Conservation (phyloP, 1,140 invertebrate species). For the Euwallacea fornicatus region DNA sequence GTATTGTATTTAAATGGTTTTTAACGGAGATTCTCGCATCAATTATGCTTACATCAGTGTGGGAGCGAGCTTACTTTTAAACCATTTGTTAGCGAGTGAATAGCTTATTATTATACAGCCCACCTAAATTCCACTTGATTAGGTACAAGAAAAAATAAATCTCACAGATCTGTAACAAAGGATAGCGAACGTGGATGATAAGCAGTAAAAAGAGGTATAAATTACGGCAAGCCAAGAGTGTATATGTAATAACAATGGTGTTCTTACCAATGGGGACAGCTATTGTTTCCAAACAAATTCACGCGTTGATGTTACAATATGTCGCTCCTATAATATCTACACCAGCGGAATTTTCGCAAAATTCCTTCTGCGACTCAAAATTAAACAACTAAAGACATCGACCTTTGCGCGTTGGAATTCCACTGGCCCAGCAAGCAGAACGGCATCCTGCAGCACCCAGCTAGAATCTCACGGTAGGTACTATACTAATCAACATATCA, state of each 20-base stretch:
- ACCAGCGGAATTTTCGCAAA: not conserved
- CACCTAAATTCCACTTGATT: not conserved
- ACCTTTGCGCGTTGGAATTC: slow-evolving; percentile 3
- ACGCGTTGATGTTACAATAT: not conserved
- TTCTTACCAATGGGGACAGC: not conserved
- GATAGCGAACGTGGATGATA: no score
- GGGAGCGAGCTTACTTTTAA: not conserved
- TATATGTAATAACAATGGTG: no score
- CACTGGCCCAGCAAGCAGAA: not conserved
- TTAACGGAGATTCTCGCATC: not conserved
- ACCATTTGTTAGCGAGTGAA: not conserved
- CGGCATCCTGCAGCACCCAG: not conserved
- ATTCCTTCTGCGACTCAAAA: not conserved
- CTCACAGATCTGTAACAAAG: no score
- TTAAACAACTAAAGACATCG: not conserved
- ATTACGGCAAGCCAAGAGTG: no score
- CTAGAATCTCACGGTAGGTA: no score
- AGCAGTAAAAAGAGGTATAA: no score
- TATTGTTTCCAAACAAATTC: not conserved
- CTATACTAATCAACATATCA: no score
- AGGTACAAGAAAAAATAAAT: no score
- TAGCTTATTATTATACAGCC: not conserved
- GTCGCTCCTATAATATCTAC: not conserved
- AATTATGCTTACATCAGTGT: not conserved
- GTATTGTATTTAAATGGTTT: not conserved